A percentile compares a stretch with the other conserved stretches of the same genome.
Evolutionary conservation across 2,888 invertebrate genomes (phyloP).

Genomic region (Leistus spinibarbis): DNA sequence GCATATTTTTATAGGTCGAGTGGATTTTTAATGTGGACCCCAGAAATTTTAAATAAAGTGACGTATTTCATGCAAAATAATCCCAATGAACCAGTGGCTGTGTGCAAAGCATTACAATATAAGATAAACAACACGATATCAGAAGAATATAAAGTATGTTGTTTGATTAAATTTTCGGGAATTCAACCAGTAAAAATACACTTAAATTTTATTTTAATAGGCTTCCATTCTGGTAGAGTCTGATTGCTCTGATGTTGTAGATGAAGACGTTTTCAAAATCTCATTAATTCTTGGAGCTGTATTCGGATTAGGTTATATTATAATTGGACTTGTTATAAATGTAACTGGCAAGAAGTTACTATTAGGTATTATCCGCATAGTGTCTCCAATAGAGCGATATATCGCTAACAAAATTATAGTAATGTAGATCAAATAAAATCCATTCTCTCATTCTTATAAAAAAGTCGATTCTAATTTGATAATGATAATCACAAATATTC

Average conservation of each 20-base stretch:
- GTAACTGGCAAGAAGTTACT: constrained; percentile 64
- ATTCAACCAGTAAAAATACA: too few species aligned
- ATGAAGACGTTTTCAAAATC: constrained; percentile 52
- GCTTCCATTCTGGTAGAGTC: background rate
- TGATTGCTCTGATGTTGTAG: constrained; percentile 51
- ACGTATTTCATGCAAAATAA: constrained; percentile 47
- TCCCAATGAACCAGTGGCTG: constrained; percentile 46
- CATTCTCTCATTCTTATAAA: too few species aligned
- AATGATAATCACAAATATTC: too few species aligned
- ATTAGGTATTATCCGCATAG: constrained; percentile 53
- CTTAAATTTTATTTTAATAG: background rate
- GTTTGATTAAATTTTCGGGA: too few species aligned
- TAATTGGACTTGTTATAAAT: constrained; percentile 56
- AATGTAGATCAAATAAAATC: too few species aligned
- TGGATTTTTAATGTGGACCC: constrained; percentile 66
- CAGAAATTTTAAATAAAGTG: constrained; percentile 64
- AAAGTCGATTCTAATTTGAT: too few species aligned
- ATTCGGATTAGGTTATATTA: constrained; percentile 50
- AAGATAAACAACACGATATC: background rate
- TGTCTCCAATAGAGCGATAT: background rate
- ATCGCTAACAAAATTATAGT: too few species aligned
- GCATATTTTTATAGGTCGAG: constrained; percentile 58
- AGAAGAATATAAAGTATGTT: background rate
- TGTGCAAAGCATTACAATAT: constrained; percentile 50
- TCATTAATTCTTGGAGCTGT: constrained; percentile 50